A percentile compares a stretch with the other conserved stretches of the same genome.
These are phyloP conservation scores for Alces alces DNA, from an alignment of 2,113 vertebrate genomes.

Conservation along the genomic window DNA sequence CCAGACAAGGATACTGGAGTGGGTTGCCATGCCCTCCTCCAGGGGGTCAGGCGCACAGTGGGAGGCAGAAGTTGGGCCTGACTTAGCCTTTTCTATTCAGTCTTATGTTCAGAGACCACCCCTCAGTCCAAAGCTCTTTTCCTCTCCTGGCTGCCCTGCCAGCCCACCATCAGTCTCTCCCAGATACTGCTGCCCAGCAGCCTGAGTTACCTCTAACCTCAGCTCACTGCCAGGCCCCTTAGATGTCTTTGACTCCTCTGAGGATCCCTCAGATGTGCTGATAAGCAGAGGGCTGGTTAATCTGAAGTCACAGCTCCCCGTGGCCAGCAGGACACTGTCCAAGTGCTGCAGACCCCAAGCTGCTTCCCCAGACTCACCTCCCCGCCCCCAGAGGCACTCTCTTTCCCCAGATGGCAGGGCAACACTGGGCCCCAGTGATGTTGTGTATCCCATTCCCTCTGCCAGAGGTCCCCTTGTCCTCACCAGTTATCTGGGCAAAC, in stretches of 20 bases:
- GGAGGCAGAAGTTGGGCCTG: not conserved
- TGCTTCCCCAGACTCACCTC: not conserved
- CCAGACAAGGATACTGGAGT: not conserved
- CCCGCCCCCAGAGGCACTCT: not conserved
- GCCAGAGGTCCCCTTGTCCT: not conserved
- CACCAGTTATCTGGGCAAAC: not conserved
- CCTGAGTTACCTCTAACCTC: not conserved
- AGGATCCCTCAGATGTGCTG: not conserved
- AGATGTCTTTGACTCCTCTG: not conserved
- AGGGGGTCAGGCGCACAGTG: not conserved
- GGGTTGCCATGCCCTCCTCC: not conserved
- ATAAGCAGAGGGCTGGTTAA: not conserved
- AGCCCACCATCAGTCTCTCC: not conserved
- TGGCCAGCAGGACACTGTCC: not conserved
- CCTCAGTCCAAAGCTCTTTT: not conserved
- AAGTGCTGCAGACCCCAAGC: not conserved
- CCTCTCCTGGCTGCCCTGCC: not conserved
- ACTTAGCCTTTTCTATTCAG: not conserved
- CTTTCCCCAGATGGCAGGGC: not conserved
- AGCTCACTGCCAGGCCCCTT: not conserved
- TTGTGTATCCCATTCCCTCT: not conserved
- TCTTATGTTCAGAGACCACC: not conserved
- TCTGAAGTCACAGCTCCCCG: not conserved
- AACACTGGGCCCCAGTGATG: not conserved
- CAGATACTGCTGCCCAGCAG: not conserved